A percentile compares a stretch with the other conserved stretches of the same genome.
Evolutionary conservation across 2,113 vertebrate genomes (phyloP).

Genomic region (Butastur rufipennis): DNA sequence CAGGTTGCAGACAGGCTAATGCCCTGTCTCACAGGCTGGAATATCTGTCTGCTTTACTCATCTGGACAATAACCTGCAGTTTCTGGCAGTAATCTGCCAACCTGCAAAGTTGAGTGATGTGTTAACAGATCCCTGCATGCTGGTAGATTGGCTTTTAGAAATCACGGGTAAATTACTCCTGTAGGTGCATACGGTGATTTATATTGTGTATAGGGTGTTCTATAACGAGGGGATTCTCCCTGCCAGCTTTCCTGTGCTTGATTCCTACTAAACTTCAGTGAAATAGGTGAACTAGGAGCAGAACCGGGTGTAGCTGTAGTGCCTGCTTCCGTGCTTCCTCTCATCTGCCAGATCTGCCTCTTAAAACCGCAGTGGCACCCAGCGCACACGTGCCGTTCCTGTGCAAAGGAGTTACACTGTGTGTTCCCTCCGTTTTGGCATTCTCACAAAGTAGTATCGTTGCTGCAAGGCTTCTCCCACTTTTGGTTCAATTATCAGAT

Average conservation of each 20-base stretch:
- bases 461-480: background rate
- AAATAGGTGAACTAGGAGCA: background rate
- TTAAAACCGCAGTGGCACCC: background rate
- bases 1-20: background rate
- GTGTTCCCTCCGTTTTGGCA: background rate
- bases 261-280: background rate
- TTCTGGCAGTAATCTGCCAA: background rate
- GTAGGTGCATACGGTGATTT: background rate
- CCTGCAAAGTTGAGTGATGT: background rate
- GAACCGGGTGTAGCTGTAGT: background rate
- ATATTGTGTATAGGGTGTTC: background rate
- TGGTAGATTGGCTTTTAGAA: background rate
- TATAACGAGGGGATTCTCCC: background rate
- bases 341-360: background rate
- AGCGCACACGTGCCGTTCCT: rapidly evolving
- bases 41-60: background rate
- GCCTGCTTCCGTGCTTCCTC: background rate
- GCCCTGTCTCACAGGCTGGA: background rate
- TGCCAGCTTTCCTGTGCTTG: background rate
- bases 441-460: background rate
- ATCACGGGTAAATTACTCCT: background rate
- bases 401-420: background rate
- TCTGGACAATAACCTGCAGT: background rate
- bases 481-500: background rate
- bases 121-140: background rate